A percentile compares a stretch with the other conserved stretches of the same genome.
phyloP scores from a whole-genome alignment of 1,140 invertebrate species.

The Drosophila melanogaster region DNA sequence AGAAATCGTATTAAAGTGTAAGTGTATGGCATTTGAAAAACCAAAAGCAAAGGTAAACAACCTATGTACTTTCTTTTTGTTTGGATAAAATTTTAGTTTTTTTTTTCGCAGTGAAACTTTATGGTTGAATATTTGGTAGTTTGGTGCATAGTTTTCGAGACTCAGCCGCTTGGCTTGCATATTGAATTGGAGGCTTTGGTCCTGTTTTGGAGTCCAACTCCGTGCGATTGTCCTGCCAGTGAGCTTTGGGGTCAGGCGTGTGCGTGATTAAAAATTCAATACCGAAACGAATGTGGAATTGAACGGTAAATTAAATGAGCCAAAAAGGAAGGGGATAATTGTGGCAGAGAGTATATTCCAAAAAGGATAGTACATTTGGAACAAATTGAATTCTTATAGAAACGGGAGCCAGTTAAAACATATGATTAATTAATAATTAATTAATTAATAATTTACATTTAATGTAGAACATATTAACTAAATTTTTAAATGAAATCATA shows the following conservation, averaged over 20 bases:
- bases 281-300: slow-evolving; percentile 80
- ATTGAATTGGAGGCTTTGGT: slow-evolving; percentile 51
- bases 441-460: no score
- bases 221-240: slow-evolving; percentile 6
- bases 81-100: no score
- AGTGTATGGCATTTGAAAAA: no score
- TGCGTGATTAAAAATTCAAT: slow-evolving; percentile 81
- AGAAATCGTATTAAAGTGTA: no score
- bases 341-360: no score
- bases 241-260: slow-evolving; percentile 58
- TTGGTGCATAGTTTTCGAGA: slow-evolving; percentile 57
- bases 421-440: no score
- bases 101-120: slow-evolving; percentile 2
- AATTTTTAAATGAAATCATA: no score
- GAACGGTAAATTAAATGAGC: slow-evolving; percentile 76
- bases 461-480: no score
- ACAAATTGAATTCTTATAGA: no score
- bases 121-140: slow-evolving; percentile 11
- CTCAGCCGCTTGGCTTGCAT: slow-evolving; percentile 63
- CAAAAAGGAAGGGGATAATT: slow-evolving; percentile 6
- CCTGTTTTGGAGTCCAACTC: not conserved
- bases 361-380: not conserved
- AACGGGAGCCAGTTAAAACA: not conserved
- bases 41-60: no score
- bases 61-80: no score